Conservation (phyloP, 2,888 invertebrate genomes). For the Belgica antarctica region DNA sequence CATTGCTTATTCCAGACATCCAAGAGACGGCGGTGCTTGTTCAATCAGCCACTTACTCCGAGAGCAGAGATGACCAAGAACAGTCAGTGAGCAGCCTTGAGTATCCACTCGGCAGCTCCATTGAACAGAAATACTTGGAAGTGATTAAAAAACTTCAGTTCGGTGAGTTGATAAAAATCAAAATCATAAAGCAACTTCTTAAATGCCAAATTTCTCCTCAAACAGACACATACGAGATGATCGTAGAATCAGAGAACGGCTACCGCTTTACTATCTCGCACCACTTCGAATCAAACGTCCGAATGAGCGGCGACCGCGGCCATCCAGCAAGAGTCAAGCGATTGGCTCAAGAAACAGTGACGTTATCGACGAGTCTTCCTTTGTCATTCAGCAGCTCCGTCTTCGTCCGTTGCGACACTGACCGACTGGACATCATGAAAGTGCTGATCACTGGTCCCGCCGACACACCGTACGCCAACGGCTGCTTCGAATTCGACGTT, state of each 20-base stretch:
- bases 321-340: conserved; percentile 86
- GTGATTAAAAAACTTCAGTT: conserved; percentile 89
- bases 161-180: too few relatives aligned
- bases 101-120: conserved; percentile 58
- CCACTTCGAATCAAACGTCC: conserved; percentile 84
- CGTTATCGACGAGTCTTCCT: conserved; percentile 86
- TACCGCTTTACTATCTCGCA: conserved; percentile 83
- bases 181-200: conserved; percentile 20
- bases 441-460: conserved; percentile 89
- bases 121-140: conserved; percentile 77
- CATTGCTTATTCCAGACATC: conserved; percentile 85
- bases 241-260: conserved; percentile 72
- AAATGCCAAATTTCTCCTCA: conserved; percentile 45
- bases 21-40: conserved; percentile 60
- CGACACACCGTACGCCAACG: conserved; percentile 89
- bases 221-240: conserved; percentile 87
- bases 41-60: conserved; percentile 52
- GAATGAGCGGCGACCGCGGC: conserved; percentile 80
- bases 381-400: conserved; percentile 91
- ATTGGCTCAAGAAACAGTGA: conserved; percentile 92
- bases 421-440: conserved; percentile 94
- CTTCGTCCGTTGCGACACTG: conserved; percentile 92
- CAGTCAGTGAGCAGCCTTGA: conserved; percentile 53
- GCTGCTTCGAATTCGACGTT: conserved; percentile 88
- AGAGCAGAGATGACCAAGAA: conserved; percentile 47